Percentiles rank a stretch among this genome's conserved stretches.
Evolutionary conservation across 2,797 vertebrate genomes (phyloP).

Genomic region (Xiphophorus birchmanni): DNA sequence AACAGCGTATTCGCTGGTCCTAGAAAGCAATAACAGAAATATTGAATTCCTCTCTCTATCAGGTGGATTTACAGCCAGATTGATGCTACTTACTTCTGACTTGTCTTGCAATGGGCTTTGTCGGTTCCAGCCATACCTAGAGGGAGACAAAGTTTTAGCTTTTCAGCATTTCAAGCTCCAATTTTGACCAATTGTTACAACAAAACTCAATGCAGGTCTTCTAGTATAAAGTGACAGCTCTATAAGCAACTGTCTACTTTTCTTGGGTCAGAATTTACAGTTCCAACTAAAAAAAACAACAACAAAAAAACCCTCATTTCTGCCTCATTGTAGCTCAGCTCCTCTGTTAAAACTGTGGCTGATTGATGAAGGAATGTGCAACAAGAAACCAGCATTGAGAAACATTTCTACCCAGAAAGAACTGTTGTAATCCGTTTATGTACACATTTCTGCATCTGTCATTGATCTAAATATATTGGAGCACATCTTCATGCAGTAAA

Average conservation of each 20-base stretch:
- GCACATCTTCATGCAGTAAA: not conserved
- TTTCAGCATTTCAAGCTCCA: constrained; percentile 3
- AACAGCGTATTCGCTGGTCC: constrained; percentile 90
- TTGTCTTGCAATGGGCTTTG: constrained; percentile 91
- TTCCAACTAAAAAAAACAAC: not conserved
- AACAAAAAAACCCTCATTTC: not conserved
- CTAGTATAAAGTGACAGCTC: not conserved
- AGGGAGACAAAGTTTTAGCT: constrained; percentile 41
- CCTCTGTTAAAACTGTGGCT: constrained; percentile 67
- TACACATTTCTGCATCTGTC: not conserved
- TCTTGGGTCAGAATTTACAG: not conserved
- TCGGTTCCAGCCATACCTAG: constrained; percentile 96
- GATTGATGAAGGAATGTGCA: constrained; percentile 73
- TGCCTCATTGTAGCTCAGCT: not conserved
- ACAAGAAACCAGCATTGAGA: constrained; percentile 46
- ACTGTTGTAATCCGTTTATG: constrained; percentile 5
- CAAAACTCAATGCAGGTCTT: not conserved
- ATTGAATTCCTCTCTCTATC: constrained; percentile 7
- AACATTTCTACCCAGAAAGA: constrained; percentile 16
- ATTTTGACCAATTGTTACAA: not conserved
- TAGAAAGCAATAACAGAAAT: constrained; percentile 66
- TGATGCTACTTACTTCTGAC: constrained; percentile 88
- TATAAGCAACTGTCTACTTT: not conserved
- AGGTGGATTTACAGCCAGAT: not conserved
- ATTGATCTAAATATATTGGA: not conserved